Conservation (phyloP, 2,797 vertebrate genomes). For the Phylloscopus collybita region DNA sequence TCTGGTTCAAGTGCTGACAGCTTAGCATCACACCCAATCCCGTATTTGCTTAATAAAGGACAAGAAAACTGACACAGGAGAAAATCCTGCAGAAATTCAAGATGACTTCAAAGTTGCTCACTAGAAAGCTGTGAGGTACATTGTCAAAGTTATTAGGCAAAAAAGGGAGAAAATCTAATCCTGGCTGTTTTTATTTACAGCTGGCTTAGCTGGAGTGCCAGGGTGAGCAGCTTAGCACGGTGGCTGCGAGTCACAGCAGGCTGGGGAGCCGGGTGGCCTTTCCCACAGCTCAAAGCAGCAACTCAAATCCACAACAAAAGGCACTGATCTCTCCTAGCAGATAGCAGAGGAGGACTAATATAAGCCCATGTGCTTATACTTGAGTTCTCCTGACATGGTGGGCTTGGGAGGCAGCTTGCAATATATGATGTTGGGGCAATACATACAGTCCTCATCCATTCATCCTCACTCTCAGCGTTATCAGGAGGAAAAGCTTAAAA, state of each 20-base stretch:
- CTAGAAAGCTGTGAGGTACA: not conserved
- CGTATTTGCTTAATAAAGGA: not conserved
- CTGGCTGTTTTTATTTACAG: conserved; percentile 38
- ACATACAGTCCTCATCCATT: not conserved
- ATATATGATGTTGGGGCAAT: not conserved
- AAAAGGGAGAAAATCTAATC: not conserved
- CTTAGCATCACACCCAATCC: conserved; percentile 9
- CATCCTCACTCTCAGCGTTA: not conserved
- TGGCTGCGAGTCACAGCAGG: not conserved
- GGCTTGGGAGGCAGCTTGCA: not conserved
- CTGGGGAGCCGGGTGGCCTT: not conserved
- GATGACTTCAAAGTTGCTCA: conserved; percentile 39
- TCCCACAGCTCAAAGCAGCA: not conserved
- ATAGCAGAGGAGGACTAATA: not conserved
- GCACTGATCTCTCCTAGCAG: not conserved
- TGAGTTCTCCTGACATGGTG: not conserved
- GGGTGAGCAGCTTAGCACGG: not conserved
- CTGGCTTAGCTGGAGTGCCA: not conserved
- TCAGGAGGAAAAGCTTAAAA: not conserved
- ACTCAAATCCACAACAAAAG: conserved; percentile 26
- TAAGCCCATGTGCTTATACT: not conserved
- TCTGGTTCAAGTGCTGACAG: not conserved
- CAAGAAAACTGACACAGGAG: not conserved
- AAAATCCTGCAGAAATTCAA: conserved; percentile 41
- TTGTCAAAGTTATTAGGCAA: conserved; percentile 2